phyloP scores from a whole-genome alignment of 2,888 invertebrate species.

The Onchidella celtica region DNA sequence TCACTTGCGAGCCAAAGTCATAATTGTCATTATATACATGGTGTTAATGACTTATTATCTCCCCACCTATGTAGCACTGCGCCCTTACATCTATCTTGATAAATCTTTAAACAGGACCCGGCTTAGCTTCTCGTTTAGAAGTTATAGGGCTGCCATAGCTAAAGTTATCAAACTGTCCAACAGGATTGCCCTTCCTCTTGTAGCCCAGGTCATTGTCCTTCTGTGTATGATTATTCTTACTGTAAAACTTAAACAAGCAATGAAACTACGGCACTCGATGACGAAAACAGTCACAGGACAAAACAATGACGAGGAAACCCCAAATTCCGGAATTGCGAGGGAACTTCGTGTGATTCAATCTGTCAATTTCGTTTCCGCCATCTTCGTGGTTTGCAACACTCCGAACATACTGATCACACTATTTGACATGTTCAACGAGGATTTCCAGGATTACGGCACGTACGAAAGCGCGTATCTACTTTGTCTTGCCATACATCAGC shows the following conservation, averaged over 20 bases:
- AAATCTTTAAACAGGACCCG: not conserved
- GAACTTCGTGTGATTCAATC: conserved; percentile 21
- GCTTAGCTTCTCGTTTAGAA: not conserved
- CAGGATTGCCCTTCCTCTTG: not conserved
- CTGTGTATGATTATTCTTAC: conserved; percentile 1
- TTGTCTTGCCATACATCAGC: conserved; percentile 1
- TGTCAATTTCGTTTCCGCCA: conserved; percentile 16
- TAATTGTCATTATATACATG: not conserved
- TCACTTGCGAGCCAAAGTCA: not conserved
- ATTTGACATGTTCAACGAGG: not conserved
- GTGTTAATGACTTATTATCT: not conserved
- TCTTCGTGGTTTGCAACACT: conserved; percentile 31
- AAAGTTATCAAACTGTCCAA: not conserved
- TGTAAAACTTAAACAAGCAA: conserved; percentile 2
- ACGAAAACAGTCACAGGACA: no score
- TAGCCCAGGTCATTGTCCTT: not conserved
- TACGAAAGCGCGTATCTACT: not conserved
- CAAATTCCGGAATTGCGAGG: not conserved
- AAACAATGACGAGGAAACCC: not conserved
- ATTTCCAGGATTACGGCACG: not conserved
- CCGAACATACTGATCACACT: conserved; percentile 30
- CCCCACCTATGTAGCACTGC: not conserved
- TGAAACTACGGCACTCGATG: not conserved
- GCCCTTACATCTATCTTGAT: not conserved
- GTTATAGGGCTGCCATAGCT: not conserved